Evolutionary conservation across 2,797 vertebrate genomes (phyloP).

Genomic region (Perodicticus potto): DNA sequence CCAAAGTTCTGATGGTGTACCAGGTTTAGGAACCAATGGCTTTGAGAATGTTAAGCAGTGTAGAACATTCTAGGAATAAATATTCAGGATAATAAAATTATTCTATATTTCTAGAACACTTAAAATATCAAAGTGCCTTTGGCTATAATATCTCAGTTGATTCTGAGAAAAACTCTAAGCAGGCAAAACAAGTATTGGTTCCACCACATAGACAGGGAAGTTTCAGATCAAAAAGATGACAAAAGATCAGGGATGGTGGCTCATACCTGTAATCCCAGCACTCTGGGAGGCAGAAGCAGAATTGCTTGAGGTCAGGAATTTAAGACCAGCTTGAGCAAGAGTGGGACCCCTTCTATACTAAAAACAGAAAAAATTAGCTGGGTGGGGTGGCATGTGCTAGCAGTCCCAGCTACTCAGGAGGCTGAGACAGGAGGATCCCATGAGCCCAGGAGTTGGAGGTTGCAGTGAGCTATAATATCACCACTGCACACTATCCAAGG

Average conservation of each 20-base stretch:
- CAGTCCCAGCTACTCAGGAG: neutral
- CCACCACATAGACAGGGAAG: neutral
- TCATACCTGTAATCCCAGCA: neutral
- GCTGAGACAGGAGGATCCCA: no score
- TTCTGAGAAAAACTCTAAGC: constrained; percentile 21
- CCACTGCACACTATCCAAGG: no score
- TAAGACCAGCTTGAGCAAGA: neutral
- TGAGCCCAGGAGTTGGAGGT: no score
- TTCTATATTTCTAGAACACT: constrained; percentile 22
- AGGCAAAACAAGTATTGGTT: neutral
- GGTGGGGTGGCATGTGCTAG: neutral
- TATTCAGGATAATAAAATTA: constrained; percentile 22
- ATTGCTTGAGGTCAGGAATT: neutral
- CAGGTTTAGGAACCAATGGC: neutral
- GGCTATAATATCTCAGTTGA: constrained; percentile 39
- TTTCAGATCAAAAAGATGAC: constrained; percentile 11
- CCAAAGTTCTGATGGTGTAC: neutral
- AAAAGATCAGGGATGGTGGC: neutral
- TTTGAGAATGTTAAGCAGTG: neutral
- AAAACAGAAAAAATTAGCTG: neutral
- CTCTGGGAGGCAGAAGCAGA: neutral
- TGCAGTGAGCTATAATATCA: no score
- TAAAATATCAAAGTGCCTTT: constrained; percentile 42
- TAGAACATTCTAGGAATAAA: constrained; percentile 42
- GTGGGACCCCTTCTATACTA: neutral